phyloP scores from a whole-genome alignment of 2,113 vertebrate genomes.

The Pristiophorus japonicus region DNA sequence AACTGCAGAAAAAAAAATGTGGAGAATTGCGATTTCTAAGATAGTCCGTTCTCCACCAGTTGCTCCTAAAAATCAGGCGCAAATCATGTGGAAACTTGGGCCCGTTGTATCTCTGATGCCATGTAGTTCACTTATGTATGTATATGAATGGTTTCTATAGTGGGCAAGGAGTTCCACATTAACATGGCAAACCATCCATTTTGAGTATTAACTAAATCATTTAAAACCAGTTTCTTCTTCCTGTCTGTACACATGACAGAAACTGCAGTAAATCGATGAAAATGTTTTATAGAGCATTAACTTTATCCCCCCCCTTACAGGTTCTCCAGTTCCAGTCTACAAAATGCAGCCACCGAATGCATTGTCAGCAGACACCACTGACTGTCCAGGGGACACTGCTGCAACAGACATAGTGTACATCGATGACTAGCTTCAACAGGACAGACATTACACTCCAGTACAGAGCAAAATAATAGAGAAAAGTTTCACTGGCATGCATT shows the following conservation, averaged over 20 bases:
- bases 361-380: neutral
- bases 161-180: neutral
- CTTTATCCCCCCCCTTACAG: neutral
- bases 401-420: neutral
- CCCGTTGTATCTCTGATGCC: neutral
- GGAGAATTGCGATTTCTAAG: too few relatives aligned
- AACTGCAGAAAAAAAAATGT: too few relatives aligned
- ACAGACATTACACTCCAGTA: neutral
- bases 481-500: neutral
- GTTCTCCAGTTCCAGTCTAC: slow-evolving; percentile 2
- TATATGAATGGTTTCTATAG: neutral
- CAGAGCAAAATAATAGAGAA: neutral
- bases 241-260: neutral
- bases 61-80: too few relatives aligned
- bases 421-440: neutral
- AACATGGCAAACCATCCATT: neutral
- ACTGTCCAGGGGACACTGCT: neutral
- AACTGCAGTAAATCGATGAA: neutral
- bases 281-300: neutral
- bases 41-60: too few relatives aligned
- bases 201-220: neutral
- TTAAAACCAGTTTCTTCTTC: neutral
- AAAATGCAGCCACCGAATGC: neutral
- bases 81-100: too few relatives aligned
- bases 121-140: neutral